Evolutionary conservation across 2,888 invertebrate species (phyloP).

Genomic region (Caenorhabditis sp.): DNA sequence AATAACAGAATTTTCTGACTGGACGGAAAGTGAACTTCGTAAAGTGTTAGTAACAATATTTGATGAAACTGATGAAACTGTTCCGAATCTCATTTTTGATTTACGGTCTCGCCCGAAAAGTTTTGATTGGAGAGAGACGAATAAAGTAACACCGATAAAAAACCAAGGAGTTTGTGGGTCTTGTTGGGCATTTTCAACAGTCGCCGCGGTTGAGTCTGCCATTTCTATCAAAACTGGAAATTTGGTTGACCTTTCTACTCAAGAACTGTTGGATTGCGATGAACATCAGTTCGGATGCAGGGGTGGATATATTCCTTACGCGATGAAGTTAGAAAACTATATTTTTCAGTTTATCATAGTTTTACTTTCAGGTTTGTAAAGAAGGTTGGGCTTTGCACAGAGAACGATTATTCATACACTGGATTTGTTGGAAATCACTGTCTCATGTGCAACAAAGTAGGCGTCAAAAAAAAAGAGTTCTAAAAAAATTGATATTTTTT

Average conservation of each 20-base stretch:
- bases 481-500: no score
- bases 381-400: constrained; percentile 49
- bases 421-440: constrained; percentile 39
- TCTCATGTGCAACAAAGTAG: no score
- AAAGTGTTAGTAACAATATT: not conserved
- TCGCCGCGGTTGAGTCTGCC: constrained; percentile 54
- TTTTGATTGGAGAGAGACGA: constrained; percentile 51
- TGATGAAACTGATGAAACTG: not conserved
- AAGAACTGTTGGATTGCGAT: constrained; percentile 64
- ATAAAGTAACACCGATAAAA: constrained; percentile 54
- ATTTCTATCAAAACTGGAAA: constrained; percentile 44
- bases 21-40: constrained; percentile 33
- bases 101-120: not conserved
- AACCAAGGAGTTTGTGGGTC: constrained; percentile 61
- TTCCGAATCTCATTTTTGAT: not conserved
- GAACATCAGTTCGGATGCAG: constrained; percentile 50
- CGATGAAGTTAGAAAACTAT: no score
- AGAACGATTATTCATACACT: constrained; percentile 43
- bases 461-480: no score
- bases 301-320: constrained; percentile 53
- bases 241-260: constrained; percentile 55
- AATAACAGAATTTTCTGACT: constrained; percentile 37
- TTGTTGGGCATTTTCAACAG: constrained; percentile 62
- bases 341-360: no score
- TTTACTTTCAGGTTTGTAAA: constrained; percentile 49